These are phyloP conservation scores for Dendroctonus valens DNA, from an alignment of 1,140 invertebrate species.

Conservation along the genomic window DNA sequence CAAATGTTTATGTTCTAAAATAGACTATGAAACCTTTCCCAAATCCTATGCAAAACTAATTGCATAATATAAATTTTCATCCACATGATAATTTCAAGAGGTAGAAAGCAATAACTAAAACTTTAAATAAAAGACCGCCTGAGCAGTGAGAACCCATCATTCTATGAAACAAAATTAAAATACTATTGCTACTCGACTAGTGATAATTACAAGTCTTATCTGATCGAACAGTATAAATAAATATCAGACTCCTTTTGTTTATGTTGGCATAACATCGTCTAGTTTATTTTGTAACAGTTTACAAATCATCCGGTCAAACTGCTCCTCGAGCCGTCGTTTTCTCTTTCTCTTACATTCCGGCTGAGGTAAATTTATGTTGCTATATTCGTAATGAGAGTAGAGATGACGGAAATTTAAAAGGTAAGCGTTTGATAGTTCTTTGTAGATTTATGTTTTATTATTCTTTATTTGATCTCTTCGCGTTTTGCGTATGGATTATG, in stretches of 20 bases:
- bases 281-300: slow-evolving; percentile 2
- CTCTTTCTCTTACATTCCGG: slow-evolving; percentile 21
- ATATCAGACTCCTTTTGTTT: slow-evolving; percentile 16
- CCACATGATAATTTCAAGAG: no score
- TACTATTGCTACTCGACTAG: slow-evolving; percentile 1
- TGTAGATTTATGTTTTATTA: slow-evolving; percentile 24
- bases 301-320: slow-evolving; percentile 16
- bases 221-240: slow-evolving; percentile 12
- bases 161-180: no score
- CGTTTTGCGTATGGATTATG: neutral
- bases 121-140: no score
- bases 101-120: no score
- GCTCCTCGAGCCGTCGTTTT: slow-evolving; percentile 6
- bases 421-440: slow-evolving; percentile 18
- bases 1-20: no score
- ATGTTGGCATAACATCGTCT: slow-evolving; percentile 9
- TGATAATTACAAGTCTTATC: slow-evolving; percentile 15
- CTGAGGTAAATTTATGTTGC: slow-evolving; percentile 22
- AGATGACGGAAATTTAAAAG: slow-evolving; percentile 30
- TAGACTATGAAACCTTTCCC: no score
- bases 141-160: no score
- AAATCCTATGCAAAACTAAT: no score
- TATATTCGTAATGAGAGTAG: slow-evolving; percentile 31
- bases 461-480: neutral
- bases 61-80: no score